These are phyloP conservation scores for Centropristis striata DNA, from an alignment of 2,113 vertebrate species.

Conservation along the genomic window DNA sequence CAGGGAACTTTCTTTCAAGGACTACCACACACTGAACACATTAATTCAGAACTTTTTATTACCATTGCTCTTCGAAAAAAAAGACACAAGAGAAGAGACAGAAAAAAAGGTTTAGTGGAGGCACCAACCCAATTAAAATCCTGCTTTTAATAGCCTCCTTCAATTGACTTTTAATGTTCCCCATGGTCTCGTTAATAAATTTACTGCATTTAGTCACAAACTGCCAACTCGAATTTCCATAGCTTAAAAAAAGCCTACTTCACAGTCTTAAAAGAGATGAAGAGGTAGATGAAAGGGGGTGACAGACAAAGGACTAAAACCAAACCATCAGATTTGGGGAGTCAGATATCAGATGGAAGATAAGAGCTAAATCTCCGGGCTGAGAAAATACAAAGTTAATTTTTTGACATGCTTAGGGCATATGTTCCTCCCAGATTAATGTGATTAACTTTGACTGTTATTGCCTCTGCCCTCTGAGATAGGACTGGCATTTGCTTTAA, in stretches of 20 bases:
- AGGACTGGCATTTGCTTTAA: constrained; percentile 25
- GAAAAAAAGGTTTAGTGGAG: constrained; percentile 74
- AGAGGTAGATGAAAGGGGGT: constrained; percentile 58
- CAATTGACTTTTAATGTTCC: constrained; percentile 84
- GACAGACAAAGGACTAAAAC: constrained; percentile 49
- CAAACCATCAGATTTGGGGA: constrained; percentile 35
- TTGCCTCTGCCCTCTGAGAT: constrained; percentile 26
- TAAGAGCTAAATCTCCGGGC: constrained; percentile 40
- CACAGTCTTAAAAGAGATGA: constrained; percentile 48
- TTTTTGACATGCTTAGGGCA: constrained; percentile 41
- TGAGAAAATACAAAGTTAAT: constrained; percentile 20
- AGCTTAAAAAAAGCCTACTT: constrained; percentile 60
- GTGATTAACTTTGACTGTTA: constrained; percentile 49
- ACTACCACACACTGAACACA: constrained; percentile 64
- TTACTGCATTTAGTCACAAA: constrained; percentile 83
- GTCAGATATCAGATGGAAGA: constrained; percentile 63
- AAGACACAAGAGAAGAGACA: background rate
- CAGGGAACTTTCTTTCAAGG: constrained; percentile 69
- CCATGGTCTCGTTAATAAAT: constrained; percentile 83
- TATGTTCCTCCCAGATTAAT: constrained; percentile 29
- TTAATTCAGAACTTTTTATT: constrained; percentile 76
- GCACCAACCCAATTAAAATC: constrained; percentile 84
- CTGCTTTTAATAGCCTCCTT: constrained; percentile 84
- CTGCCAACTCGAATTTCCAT: constrained; percentile 78
- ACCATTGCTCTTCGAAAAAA: constrained; percentile 62